Evolutionary conservation across 2,797 vertebrate genomes (phyloP), one percentile per base, ranked within the genome.

Genomic region (Cynopterus sphinx): DNA sequence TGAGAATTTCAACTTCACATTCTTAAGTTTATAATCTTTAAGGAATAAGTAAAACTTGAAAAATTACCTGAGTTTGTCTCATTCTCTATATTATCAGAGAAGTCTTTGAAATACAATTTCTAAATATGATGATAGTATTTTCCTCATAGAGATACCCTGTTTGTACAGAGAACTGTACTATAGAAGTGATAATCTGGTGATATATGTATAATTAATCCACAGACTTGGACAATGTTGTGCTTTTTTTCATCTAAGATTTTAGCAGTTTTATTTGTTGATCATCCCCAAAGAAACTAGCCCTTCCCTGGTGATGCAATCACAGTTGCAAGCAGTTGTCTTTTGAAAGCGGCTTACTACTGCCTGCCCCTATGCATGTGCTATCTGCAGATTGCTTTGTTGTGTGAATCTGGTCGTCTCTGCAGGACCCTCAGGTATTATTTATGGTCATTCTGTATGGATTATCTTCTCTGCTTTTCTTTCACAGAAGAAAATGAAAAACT

Each of bases 1-100:
- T 87, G 19, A 22, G n/a, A 67, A 95, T 75, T 53, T 90, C 74
- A 95, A 83, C 28, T 39, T 46, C 63, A 39, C 2, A 77, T 17
- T 53, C 2, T 63, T 63, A 73, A 63, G 10, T 78, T 95, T 85
- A 77, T 22, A 51, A 79, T 65, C 88, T 89, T 94, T 57, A 41
- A 81, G 1, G 93, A 68, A 74, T 31, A 51, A 1, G 31, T 21
- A 78, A 39, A 67, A 96, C 59, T 49, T 82, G 86, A 94, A 81
- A 36, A 74, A 81, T 33, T 75, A 22, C 12, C 43, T 57, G 7
- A 63, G 10, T 63, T 70, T 91, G 13, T 67, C 13, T 86, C 49
- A 71, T 6, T 90, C 26, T 43, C 12, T 26, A 31, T 49, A 33
- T 46, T 96, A 57, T 39, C 41, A 53, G 16, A 81, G 2, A 53